phyloP scores from a whole-genome alignment of 1,140 invertebrate species.

The Odontomachus brunneus region DNA sequence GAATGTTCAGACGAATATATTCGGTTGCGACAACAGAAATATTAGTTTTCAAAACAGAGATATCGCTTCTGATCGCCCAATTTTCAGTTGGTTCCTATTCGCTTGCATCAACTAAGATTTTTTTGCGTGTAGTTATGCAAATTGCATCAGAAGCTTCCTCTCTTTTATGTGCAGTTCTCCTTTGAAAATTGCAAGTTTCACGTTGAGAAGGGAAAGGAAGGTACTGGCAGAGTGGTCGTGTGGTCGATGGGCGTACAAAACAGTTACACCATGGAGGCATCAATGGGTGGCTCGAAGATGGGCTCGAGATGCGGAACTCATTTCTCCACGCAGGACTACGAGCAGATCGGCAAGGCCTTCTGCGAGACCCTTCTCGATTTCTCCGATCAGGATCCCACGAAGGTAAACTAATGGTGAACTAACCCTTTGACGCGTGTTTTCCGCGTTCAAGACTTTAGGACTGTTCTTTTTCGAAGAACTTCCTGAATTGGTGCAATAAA shows the following conservation, averaged over 20 bases:
- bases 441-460: too few species aligned
- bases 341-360: conserved; percentile 94
- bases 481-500: too few species aligned
- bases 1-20: too few species aligned
- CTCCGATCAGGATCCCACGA: conserved; percentile 94
- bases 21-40: too few species aligned
- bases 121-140: too few species aligned
- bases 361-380: conserved; percentile 97
- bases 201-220: conserved; percentile 96
- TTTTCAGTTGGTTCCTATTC: too few species aligned
- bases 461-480: too few species aligned
- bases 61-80: too few species aligned
- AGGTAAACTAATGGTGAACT: too few species aligned
- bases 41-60: too few species aligned
- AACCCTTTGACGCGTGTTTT: background rate
- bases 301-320: conserved; percentile 94
- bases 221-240: conserved; percentile 95
- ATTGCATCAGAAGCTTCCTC: background rate
- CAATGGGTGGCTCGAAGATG: conserved; percentile 94
- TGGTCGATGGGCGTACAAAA: conserved; percentile 97
- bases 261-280: conserved; percentile 97
- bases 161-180: conserved; percentile 90
- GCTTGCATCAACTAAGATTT: too few species aligned
- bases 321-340: conserved; percentile 93
- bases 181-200: conserved; percentile 97